Evolutionary conservation across 1,140 invertebrate species (phyloP).

Genomic region (Mylabris phalerata): DNA sequence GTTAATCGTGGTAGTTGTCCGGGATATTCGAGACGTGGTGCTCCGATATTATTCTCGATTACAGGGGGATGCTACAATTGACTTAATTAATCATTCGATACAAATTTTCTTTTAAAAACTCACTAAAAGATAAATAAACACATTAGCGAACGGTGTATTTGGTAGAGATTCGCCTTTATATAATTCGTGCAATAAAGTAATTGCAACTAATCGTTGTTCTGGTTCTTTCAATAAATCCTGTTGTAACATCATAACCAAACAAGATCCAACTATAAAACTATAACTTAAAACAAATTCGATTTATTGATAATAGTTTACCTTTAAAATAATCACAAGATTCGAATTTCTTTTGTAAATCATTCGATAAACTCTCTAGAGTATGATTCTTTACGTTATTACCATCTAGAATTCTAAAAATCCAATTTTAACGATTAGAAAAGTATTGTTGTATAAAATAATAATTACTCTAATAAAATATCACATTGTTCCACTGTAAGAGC

Average conservation of each 20-base stretch:
- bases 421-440: background rate
- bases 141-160: constrained; percentile 64
- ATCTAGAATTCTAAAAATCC: constrained; percentile 48
- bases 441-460: constrained; percentile 3
- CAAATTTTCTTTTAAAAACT: constrained; percentile 21
- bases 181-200: constrained; percentile 63
- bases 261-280: constrained; percentile 48
- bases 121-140: constrained; percentile 60
- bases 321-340: constrained; percentile 70
- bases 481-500: constrained; percentile 36
- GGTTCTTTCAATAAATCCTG: constrained; percentile 63
- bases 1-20: constrained; percentile 53
- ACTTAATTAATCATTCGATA: background rate
- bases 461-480: constrained; percentile 36
- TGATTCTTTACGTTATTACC: constrained; percentile 58
- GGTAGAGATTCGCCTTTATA: constrained; percentile 59
- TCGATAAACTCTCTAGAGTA: constrained; percentile 56
- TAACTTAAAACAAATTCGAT: constrained; percentile 7
- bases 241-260: constrained; percentile 61
- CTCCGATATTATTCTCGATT: constrained; percentile 47
- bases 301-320: constrained; percentile 42
- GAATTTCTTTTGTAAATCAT: constrained; percentile 68
- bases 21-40: constrained; percentile 49
- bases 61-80: constrained; percentile 48
- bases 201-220: constrained; percentile 59